Evolutionary conservation across 1,140 invertebrate species (phyloP).

Genomic region (Drosophila nasuta): DNA sequence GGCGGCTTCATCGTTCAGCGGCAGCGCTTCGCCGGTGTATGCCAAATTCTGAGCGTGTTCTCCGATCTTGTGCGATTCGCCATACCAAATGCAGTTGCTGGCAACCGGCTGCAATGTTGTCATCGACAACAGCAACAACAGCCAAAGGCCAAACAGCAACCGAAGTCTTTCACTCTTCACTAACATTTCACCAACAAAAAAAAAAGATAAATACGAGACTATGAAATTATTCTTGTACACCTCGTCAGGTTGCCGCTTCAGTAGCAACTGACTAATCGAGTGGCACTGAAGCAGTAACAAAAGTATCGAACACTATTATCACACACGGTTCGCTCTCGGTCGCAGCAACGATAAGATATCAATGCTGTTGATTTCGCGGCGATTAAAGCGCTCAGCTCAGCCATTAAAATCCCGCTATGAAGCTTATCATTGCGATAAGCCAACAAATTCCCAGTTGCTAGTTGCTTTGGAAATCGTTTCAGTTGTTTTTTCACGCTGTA

Average conservation of each 20-base stretch:
- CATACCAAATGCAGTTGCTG: constrained; percentile 87
- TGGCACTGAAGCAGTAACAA: background rate
- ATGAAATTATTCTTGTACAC: background rate
- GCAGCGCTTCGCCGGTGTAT: constrained; percentile 74
- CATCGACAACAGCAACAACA: background rate
- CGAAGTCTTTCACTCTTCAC: constrained; percentile 31
- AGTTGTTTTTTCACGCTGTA: constrained; percentile 1
- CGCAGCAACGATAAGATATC: constrained; percentile 51
- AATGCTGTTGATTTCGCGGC: constrained; percentile 13
- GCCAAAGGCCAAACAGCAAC: background rate
- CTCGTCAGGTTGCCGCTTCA: constrained; percentile 17
- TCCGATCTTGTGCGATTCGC: constrained; percentile 84
- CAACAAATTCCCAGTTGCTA: background rate
- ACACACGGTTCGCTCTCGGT: constrained; percentile 17
- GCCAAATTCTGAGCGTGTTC: constrained; percentile 61
- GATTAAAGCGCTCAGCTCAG: constrained; percentile 36
- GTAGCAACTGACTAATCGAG: constrained; percentile 24
- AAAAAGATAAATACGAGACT: constrained; percentile 18
- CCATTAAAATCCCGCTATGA: constrained; percentile 8
- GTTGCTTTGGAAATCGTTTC: constrained; percentile 27
- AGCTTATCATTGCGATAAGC: constrained; percentile 35
- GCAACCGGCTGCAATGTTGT: background rate
- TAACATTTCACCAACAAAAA: constrained; percentile 27
- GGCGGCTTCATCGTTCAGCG: constrained; percentile 76
- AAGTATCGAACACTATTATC: too few species aligned